Conservation (phyloP, 1,140 invertebrate genomes). For the Zophobas atratus region DNA sequence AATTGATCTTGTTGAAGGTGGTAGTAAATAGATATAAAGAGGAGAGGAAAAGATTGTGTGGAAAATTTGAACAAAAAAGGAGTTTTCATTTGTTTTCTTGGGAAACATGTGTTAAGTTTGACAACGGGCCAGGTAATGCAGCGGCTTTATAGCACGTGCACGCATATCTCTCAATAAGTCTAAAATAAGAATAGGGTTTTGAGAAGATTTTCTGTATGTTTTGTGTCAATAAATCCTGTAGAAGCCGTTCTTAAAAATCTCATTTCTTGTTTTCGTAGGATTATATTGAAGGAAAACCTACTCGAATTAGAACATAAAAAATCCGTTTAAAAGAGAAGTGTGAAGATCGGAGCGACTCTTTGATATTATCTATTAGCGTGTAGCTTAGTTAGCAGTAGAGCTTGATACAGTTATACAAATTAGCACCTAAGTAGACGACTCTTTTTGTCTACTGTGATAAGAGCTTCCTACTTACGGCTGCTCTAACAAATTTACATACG, state of each 20-base stretch:
- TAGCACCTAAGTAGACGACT: slow-evolving; percentile 22
- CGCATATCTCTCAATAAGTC: background rate
- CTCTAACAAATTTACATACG: slow-evolving; percentile 35
- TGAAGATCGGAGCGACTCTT: background rate
- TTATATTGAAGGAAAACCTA: slow-evolving; percentile 5
- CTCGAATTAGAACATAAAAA: slow-evolving; percentile 20
- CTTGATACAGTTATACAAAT: slow-evolving; percentile 30
- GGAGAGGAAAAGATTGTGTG: too few relatives aligned
- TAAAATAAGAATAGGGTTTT: background rate
- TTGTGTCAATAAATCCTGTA: slow-evolving; percentile 17
- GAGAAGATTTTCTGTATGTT: slow-evolving; percentile 7
- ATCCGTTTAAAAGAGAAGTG: background rate
- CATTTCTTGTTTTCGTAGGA: slow-evolving; percentile 26
- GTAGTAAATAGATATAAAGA: too few relatives aligned
- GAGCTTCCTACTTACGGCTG: slow-evolving; percentile 28
- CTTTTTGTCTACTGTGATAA: slow-evolving; percentile 29
- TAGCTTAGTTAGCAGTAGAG: slow-evolving; percentile 1
- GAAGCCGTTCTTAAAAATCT: slow-evolving; percentile 17
- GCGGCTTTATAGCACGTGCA: background rate
- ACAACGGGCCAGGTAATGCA: background rate
- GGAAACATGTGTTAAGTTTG: too few relatives aligned
- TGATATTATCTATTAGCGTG: slow-evolving; percentile 28
- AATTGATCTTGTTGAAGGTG: too few relatives aligned
- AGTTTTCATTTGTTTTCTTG: too few relatives aligned
- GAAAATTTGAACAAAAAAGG: too few relatives aligned